Base-by-base conservation (phyloP, 2,888 invertebrate genomes). In the Trilocha varians region DNA sequence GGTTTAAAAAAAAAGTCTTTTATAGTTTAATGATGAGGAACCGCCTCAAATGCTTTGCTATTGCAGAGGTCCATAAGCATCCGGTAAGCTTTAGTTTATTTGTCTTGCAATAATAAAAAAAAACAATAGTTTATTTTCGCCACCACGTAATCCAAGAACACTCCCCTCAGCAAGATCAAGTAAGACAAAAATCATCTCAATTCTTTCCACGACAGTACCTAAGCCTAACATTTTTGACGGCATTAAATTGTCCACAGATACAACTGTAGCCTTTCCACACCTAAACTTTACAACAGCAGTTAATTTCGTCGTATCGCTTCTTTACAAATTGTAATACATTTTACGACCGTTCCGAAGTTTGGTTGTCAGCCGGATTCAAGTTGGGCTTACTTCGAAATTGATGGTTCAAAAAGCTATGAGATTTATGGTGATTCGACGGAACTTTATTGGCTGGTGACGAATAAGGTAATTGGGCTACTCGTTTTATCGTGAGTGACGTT, bases 261-360 rank as follows among this genome's bases (percentile, higher is more conserved):
- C 40, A 44, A 48, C 42, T 47, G 53, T 44, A 51, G 47, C 46
- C 41, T 34, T 33, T 38, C 39, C 14, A 45, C 43, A 45, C 38
- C 61, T 64, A 64, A 63, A 58, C 54, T 76, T 71, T 72, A 75
- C 60, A 56, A 63, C 56, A 44, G 43, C 62, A 52, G 62, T 77
- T 70, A 74, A 74, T 69, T 63, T 74, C 75, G 72, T 76, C 70
- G 69, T 65, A 66, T 72, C 62, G 60, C 60, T 53, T 54, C 54
- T 55, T 48, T 50, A 42, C 46, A 57, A 54, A 53, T 56, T 52
- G 55, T 52, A 52, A 58, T 57, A 59, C 56, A 51, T 55, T 64
- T 69, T 71, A 25, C 25, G 25, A 25, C 25, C 25, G 11, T 25
- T 25, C 25, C 25, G 5, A 25, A 25, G 25, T 25, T 25, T 11